Base-by-base conservation (phyloP, 1,140 invertebrate species). In the Leptestheria dahalacensis region DNA sequence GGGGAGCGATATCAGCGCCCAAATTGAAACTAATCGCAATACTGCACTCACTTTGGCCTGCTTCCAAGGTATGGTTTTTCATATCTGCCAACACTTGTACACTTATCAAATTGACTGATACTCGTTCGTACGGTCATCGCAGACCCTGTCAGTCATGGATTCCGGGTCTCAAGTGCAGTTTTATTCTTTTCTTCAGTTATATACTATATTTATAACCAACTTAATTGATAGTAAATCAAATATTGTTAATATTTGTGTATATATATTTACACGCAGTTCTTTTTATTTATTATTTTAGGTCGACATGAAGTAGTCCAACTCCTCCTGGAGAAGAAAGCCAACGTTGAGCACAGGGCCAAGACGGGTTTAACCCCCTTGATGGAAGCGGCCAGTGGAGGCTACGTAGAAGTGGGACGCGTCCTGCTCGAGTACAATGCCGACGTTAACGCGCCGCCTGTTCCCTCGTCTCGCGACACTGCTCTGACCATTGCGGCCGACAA, bases 1-100 rank as follows among this genome's bases (percentile, higher is more conserved):
- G 83, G 95, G 95, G 57, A 95, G 91, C 70, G 97, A 99, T 72
- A 99, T 99, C 62, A 99, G 99, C 78, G 95, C 96, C 56, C 91
- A 98, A 78, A 99, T 99, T 66, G 97, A 99, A 74, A 99, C 97
- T 2, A 99, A 99, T 73, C 77, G 94, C 48, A 99, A 99, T 72
- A 99, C 97, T 12, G 97, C 97, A 3, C 76, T 99, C 54, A 99
- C 97, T 10, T 78, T 99, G 47, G 97, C 97, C 3, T 99, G 97
- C 72, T 99, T 99, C 74, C 96, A 99, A 83, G 96, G 96, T 63
- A 41, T 41, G 33, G n/a, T n/a, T n/a, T n/a, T n/a, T n/a, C n/a
- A n/a, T n/a, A n/a, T n/a, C n/a, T n/a, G n/a, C 6, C 33, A 41
- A 41, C 33, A 41, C 15, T 41, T 15, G 6, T 41, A 41, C 6